A percentile compares a stretch with the other conserved stretches of the same genome.
Conservation (phyloP, 2,113 vertebrate species). For the Mobula birostris region DNA sequence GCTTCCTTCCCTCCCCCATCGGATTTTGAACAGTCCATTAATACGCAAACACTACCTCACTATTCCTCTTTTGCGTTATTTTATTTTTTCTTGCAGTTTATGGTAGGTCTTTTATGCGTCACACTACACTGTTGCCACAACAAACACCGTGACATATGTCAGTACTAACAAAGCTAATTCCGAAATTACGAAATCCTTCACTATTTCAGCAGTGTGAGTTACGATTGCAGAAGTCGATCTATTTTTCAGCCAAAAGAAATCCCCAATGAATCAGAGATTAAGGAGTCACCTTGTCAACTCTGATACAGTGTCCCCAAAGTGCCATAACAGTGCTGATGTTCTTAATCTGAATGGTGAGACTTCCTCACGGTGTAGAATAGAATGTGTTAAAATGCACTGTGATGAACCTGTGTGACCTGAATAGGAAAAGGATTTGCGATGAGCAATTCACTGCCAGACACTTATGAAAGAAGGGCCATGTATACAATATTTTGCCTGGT, state of each 20-base stretch:
- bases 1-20: too few relatives aligned
- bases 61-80: too few relatives aligned
- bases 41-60: too few relatives aligned
- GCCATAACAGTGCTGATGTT: background rate
- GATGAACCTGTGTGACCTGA: background rate
- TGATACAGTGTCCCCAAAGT: background rate
- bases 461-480: background rate
- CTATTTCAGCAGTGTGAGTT: background rate
- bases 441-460: conserved; percentile 23
- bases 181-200: too few relatives aligned
- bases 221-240: background rate
- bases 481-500: conserved; percentile 24
- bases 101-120: too few relatives aligned
- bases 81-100: too few relatives aligned
- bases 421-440: conserved; percentile 1
- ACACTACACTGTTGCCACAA: too few relatives aligned
- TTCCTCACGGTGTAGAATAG: background rate
- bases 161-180: too few relatives aligned
- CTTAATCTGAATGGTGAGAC: background rate
- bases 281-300: background rate
- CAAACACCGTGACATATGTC: too few relatives aligned
- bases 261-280: background rate
- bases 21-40: too few relatives aligned
- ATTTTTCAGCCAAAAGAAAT: background rate
- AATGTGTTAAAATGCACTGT: background rate